Percentiles rank a stretch among this genome's conserved stretches.
These are phyloP conservation scores for Liparis tanakae DNA, from an alignment of 2,797 vertebrate species.

Conservation along the genomic window DNA sequence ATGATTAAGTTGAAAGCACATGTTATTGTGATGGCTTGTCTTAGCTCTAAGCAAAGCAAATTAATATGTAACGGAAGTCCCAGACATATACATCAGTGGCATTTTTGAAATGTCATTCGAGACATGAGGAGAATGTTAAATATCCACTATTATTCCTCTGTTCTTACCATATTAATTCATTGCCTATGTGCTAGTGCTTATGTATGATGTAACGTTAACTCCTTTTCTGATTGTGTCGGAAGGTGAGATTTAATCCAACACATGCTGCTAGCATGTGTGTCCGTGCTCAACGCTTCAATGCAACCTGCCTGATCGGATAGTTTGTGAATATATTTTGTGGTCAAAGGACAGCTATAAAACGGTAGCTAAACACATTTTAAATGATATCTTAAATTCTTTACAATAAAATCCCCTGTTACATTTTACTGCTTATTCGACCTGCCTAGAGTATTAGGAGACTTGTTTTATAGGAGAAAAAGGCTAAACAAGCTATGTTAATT, in stretches of 20 bases:
- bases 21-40: conserved; percentile 15
- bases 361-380: background rate
- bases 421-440: background rate
- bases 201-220: background rate
- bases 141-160: background rate
- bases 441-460: background rate
- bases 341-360: background rate
- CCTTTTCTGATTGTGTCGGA: background rate
- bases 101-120: conserved; percentile 13
- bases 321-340: background rate
- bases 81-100: background rate
- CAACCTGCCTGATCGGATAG: background rate
- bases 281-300: background rate
- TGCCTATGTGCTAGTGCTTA: background rate
- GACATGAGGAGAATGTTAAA: conserved; percentile 4
- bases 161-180: conserved; percentile 5
- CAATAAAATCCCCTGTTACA: background rate
- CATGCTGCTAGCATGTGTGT: background rate
- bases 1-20: conserved; percentile 34
- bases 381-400: background rate
- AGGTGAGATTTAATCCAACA: background rate
- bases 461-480: background rate
- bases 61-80: conserved; percentile 27
- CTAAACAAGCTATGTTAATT: background rate
- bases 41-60: conserved; percentile 12